Conservation (phyloP, 2,888 invertebrate species). For the Himalopsyche anomala region DNA sequence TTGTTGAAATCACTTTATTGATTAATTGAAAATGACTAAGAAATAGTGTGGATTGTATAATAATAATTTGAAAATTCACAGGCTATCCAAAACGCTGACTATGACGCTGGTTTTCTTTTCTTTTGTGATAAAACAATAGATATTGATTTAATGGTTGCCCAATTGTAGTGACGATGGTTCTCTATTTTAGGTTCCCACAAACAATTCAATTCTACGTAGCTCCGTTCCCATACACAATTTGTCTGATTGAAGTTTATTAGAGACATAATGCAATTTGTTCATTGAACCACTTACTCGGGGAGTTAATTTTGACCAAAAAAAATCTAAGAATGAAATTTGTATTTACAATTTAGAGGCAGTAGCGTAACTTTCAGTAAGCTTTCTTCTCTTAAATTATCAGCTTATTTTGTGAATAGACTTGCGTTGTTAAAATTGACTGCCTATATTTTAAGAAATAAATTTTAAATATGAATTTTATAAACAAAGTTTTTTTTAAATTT, state of each 20-base stretch:
- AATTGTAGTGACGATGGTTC: neutral
- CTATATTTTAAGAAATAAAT: no score
- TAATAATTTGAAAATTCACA: no score
- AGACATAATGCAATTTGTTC: constrained; percentile 41
- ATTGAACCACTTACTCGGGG: neutral
- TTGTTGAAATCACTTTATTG: no score
- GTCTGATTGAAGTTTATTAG: constrained; percentile 38
- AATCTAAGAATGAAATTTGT: neutral
- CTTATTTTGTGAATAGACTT: no score
- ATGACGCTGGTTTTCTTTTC: neutral
- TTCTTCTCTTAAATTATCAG: no score
- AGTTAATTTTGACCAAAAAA: neutral
- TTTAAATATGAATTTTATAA: no score
- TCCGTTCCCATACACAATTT: constrained; percentile 20
- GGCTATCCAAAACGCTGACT: neutral
- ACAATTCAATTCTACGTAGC: constrained; percentile 16
- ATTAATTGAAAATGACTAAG: no score
- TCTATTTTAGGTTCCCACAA: neutral
- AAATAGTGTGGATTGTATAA: no score
- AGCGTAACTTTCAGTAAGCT: no score
- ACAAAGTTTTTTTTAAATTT: no score
- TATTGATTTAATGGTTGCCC: constrained; percentile 34
- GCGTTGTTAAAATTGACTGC: no score
- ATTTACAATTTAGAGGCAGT: neutral
- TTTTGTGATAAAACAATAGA: constrained; percentile 28